Conservation (phyloP, 2,888 invertebrate genomes). For the Palloptera scutellata region DNA sequence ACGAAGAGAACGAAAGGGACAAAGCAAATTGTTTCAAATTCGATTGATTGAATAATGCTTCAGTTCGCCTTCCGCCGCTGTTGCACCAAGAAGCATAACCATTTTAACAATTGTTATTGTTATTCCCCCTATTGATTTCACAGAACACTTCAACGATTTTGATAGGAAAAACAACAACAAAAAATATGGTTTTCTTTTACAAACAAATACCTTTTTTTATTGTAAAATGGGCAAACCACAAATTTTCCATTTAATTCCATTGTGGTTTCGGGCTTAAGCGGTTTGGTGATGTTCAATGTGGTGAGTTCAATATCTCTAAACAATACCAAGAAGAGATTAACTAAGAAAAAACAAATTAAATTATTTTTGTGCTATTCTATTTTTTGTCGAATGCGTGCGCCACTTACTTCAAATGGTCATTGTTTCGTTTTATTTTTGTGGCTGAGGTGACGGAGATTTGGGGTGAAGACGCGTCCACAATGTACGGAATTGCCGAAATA, state of each 20-base stretch:
- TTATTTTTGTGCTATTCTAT: neutral
- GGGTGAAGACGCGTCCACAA: no score
- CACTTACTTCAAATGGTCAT: neutral
- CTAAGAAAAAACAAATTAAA: neutral
- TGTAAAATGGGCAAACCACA: neutral
- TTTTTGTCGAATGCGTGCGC: neutral
- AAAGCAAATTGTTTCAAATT: no score
- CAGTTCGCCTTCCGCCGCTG: no score
- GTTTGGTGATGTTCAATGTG: no score
- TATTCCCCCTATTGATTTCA: neutral
- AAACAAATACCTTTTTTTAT: neutral
- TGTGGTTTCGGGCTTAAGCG: neutral
- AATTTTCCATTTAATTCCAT: conserved; percentile 2
- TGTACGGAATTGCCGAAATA: no score
- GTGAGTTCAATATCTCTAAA: neutral
- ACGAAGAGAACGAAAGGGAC: neutral
- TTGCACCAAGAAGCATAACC: no score
- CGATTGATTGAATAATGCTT: no score
- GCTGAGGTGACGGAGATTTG: no score
- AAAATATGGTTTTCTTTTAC: neutral
- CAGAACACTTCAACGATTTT: neutral
- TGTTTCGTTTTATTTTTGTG: no score
- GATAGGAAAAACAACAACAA: neutral
- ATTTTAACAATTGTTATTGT: no score
- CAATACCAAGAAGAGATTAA: neutral